Conservation (phyloP, 1,140 invertebrate genomes). For the Teleogryllus occipitalis region DNA sequence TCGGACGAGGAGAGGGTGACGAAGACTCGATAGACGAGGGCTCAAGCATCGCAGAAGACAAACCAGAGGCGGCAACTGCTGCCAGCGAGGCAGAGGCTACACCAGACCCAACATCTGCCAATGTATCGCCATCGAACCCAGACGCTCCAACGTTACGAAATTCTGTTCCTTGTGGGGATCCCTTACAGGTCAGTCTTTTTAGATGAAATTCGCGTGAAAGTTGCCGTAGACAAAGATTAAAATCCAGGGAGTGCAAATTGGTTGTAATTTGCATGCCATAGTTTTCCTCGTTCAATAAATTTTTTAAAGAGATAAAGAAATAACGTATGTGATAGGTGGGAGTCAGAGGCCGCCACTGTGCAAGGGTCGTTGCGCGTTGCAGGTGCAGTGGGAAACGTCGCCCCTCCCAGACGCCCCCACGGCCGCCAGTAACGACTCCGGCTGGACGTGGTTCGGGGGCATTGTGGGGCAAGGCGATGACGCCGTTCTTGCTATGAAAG, state of each 20-base stretch:
- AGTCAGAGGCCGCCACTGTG: neutral
- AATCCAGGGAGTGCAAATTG: too few species aligned
- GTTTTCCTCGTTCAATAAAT: neutral
- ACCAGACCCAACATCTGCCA: neutral
- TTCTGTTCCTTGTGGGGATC: neutral
- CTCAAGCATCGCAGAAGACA: constrained; percentile 6
- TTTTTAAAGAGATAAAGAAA: neutral
- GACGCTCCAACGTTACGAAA: constrained; percentile 8
- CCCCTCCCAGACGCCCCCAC: constrained; percentile 11
- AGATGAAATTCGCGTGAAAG: neutral
- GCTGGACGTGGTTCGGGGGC: constrained; percentile 75
- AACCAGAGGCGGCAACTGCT: neutral
- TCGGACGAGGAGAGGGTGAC: constrained; percentile 14
- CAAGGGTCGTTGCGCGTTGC: constrained; percentile 18
- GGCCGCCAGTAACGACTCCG: constrained; percentile 48
- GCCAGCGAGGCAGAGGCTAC: neutral
- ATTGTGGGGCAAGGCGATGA: constrained; percentile 50
- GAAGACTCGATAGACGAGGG: constrained; percentile 19
- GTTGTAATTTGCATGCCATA: neutral
- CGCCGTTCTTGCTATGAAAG: constrained; percentile 47
- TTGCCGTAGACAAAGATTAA: too few species aligned
- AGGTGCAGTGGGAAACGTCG: constrained; percentile 22
- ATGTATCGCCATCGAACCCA: neutral
- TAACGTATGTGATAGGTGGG: neutral
- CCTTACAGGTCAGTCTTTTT: neutral